These are phyloP conservation scores for Eristalis tenax DNA, from an alignment of 2,888 invertebrate genomes.

Conservation along the genomic window DNA sequence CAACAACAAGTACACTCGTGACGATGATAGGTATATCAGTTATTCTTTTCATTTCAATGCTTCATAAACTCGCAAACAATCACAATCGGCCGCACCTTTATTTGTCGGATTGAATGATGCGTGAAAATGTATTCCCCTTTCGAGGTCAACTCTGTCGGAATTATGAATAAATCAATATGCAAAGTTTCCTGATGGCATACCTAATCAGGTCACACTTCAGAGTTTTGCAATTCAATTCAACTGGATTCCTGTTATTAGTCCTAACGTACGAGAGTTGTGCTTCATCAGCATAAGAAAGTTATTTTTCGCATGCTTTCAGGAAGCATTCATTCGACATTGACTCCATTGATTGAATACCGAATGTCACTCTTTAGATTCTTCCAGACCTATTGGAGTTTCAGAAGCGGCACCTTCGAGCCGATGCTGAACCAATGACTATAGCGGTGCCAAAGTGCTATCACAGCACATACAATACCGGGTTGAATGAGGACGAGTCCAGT, in stretches of 20 bases:
- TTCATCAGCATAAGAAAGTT: background rate
- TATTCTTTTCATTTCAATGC: background rate
- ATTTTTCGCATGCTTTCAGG: background rate
- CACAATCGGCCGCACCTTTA: background rate
- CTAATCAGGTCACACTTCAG: background rate
- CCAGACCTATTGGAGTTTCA: slow-evolving; percentile 87
- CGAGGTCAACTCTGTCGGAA: background rate
- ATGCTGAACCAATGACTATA: slow-evolving; percentile 82
- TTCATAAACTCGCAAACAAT: background rate
- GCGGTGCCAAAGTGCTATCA: slow-evolving; percentile 88
- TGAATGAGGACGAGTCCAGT: slow-evolving; percentile 76
- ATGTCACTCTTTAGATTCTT: slow-evolving; percentile 84
- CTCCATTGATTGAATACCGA: background rate
- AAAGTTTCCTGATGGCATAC: background rate
- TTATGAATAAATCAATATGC: background rate
- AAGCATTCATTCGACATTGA: background rate
- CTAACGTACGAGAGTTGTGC: background rate
- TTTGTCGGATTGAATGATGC: background rate
- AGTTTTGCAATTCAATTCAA: background rate
- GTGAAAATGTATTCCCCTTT: background rate
- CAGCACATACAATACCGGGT: slow-evolving; percentile 84
- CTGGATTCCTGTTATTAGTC: background rate
- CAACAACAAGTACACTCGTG: background rate
- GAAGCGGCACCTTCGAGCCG: slow-evolving; percentile 79
- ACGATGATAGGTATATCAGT: too few species aligned